Evolutionary conservation across 2,113 vertebrate genomes (phyloP).

Genomic region (Cariama cristata): DNA sequence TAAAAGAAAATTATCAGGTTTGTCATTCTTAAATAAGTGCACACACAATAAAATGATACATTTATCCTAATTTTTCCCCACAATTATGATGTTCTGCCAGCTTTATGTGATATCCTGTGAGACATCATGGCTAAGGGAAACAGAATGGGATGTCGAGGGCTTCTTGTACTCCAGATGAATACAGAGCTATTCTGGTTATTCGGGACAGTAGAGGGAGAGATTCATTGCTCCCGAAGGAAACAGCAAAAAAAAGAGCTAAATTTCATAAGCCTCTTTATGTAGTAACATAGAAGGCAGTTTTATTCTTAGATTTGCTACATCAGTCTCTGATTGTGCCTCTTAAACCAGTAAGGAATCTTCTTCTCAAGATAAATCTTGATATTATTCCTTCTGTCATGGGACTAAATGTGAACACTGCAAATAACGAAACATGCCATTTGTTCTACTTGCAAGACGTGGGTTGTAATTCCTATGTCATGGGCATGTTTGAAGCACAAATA

Average conservation of each 20-base stretch:
- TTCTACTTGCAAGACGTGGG: not conserved
- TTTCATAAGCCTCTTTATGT: not conserved
- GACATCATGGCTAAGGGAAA: not conserved
- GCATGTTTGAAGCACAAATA: not conserved
- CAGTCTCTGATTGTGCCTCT: not conserved
- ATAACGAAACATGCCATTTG: not conserved
- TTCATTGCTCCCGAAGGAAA: not conserved
- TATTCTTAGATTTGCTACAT: not conserved
- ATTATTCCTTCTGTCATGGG: not conserved
- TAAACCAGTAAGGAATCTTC: not conserved
- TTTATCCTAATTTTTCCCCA: not conserved
- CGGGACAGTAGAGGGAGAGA: not conserved
- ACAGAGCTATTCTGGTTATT: not conserved
- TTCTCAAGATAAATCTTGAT: not conserved
- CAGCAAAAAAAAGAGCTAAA: not conserved
- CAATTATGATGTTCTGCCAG: not conserved
- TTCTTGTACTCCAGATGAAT: not conserved
- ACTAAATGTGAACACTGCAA: not conserved
- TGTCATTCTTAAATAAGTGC: not conserved
- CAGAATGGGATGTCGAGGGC: fast-evolving
- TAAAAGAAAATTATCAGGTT: not conserved
- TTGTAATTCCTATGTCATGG: not conserved
- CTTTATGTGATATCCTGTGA: not conserved
- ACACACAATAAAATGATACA: not conserved
- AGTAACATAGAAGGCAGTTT: not conserved